Evolutionary conservation across 1,140 invertebrate species (phyloP), one percentile per base, ranked within the genome.

Genomic region (Ostrea edulis): DNA sequence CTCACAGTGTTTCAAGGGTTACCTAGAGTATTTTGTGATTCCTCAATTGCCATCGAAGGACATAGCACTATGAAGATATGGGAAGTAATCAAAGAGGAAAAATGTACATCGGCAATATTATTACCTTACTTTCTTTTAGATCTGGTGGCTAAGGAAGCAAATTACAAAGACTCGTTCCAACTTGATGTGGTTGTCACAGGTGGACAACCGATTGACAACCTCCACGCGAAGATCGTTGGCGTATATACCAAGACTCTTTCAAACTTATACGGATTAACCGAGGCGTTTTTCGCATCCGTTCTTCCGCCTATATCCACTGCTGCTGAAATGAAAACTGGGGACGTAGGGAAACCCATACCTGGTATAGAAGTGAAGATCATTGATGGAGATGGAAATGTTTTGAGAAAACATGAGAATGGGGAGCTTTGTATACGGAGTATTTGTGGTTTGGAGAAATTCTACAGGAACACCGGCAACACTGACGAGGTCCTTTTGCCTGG

Each of bases 341-440:
- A 83, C 8, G 82, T 83, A 35, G 81, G 87, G 20, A n/a, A 86
- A 86, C 35, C 35, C 82, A 51, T 20, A 82, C 54, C 35, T 2
- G 35, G 35, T 5, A 44, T 5, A 44, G 35, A 44, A 44, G 35
- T 44, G 35, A 44, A 44, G 51, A 85, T 87, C 44, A 77, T 86
- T 2, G 53, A 52, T n/a, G 83, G 65, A 17, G 65, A 44, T 17
- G 77, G 44, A 17, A 35, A 51, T 22, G n/a, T 35, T n/a, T 12
- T 25, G 14, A 12, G 62, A 22, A 51, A n/a, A 22, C 65, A 22
- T 20, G 4, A n/a, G 8, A 0, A 12, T 8, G 85, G 85, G 14
- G 85, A 86, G 22, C 29, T 86, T 53, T 77, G 65, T 52, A 22
- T 86, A 3, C 14, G 68, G 44, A 86, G 29, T 20, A 14, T 9